phyloP scores from a whole-genome alignment of 2,888 invertebrate genomes.

The Ophion slaviceki region DNA sequence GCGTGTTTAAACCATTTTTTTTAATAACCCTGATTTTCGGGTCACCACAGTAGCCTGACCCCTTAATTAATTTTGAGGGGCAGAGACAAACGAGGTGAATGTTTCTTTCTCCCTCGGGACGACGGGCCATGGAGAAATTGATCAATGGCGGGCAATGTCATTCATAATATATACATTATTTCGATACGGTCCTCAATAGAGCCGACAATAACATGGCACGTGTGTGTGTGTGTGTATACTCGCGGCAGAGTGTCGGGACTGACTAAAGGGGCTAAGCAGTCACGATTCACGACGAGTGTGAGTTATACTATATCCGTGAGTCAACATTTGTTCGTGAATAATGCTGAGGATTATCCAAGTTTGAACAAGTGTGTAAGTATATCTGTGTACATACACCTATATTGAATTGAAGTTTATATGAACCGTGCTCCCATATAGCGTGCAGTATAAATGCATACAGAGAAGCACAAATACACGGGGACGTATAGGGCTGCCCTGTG shows the following conservation, averaged over 20 bases:
- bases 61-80: too few species aligned
- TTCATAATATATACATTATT: slow-evolving; percentile 38
- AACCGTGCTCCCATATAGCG: neutral
- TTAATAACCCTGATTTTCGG: too few species aligned
- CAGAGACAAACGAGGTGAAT: too few species aligned
- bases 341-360: slow-evolving; percentile 45
- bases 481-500: too few species aligned
- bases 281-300: slow-evolving; percentile 43
- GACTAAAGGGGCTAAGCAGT: slow-evolving; percentile 19
- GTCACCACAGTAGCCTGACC: too few species aligned
- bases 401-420: slow-evolving; percentile 13
- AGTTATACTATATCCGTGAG: slow-evolving; percentile 37
- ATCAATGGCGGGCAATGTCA: neutral
- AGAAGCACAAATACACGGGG: neutral
- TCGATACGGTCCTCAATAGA: slow-evolving; percentile 31
- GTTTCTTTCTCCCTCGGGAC: neutral
- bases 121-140: neutral
- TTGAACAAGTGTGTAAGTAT: slow-evolving; percentile 21
- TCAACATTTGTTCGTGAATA: slow-evolving; percentile 57
- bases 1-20: too few species aligned
- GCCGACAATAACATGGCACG: slow-evolving; percentile 8
- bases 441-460: neutral
- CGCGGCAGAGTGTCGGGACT: neutral
- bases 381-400: slow-evolving; percentile 14
- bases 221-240: neutral